Conservation (phyloP, 1,140 invertebrate species). For the Drosophila gunungcola region DNA sequence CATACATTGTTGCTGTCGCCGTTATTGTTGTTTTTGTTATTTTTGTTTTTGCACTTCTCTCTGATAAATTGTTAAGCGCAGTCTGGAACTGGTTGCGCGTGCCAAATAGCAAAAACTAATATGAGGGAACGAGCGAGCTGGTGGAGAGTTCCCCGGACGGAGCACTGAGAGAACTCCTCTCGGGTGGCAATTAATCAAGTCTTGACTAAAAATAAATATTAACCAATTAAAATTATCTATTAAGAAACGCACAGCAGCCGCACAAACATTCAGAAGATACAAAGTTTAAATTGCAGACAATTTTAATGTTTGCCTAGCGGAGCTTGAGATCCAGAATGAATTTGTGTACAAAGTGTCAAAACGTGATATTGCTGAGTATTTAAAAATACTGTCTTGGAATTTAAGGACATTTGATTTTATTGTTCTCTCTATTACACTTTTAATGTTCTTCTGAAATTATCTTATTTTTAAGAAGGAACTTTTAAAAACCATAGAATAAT, state of each 20-base stretch:
- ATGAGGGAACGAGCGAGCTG: slow-evolving; percentile 16
- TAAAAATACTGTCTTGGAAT: neutral
- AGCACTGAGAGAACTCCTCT: slow-evolving; percentile 17
- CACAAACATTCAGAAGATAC: slow-evolving; percentile 11
- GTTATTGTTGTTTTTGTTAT: slow-evolving; percentile 26
- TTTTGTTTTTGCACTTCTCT: slow-evolving; percentile 7
- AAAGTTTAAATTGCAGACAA: slow-evolving; percentile 18
- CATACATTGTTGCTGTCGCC: slow-evolving; percentile 32
- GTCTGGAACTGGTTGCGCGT: slow-evolving; percentile 71
- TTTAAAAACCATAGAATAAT: no score
- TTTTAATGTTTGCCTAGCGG: slow-evolving; percentile 4
- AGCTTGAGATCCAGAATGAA: slow-evolving; percentile 7
- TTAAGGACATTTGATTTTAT: neutral
- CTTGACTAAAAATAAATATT: slow-evolving; percentile 80
- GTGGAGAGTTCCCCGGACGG: slow-evolving; percentile 9
- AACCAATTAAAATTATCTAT: slow-evolving; percentile 71
- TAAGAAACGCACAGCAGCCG: slow-evolving; percentile 45
- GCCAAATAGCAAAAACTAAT: slow-evolving; percentile 76
- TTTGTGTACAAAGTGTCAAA: slow-evolving; percentile 19
- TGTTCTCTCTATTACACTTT: neutral
- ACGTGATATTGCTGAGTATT: slow-evolving; percentile 25
- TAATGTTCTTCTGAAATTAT: no score
- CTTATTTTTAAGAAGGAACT: no score
- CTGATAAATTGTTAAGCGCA: slow-evolving; percentile 41
- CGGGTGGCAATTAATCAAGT: slow-evolving; percentile 66